Evolutionary conservation across 2,888 invertebrate genomes (phyloP).

Genomic region (Incurvaria masculella): DNA sequence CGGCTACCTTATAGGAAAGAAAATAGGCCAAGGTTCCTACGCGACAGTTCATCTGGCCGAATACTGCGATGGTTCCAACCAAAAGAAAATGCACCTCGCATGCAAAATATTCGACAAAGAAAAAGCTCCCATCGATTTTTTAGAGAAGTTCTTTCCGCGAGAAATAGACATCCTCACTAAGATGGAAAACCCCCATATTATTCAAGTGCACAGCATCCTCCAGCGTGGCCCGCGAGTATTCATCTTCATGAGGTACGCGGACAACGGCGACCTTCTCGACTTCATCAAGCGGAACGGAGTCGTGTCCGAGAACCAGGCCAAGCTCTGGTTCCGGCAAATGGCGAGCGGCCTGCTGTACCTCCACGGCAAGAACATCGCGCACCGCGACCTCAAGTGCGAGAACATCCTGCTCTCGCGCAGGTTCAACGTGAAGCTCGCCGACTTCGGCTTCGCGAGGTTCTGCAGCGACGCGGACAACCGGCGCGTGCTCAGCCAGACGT

Average conservation of each 20-base stretch:
- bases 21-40: constrained; percentile 90
- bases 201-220: constrained; percentile 84
- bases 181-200: constrained; percentile 87
- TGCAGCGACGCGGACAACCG: constrained; percentile 70
- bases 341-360: constrained; percentile 79
- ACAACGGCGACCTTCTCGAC: constrained; percentile 86
- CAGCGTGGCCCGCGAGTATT: constrained; percentile 81
- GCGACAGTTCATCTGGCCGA: constrained; percentile 87
- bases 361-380: constrained; percentile 81
- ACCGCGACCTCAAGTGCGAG: constrained; percentile 93
- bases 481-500: constrained; percentile 81
- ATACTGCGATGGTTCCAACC: constrained; percentile 68
- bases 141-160: constrained; percentile 89
- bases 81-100: constrained; percentile 72
- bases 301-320: constrained; percentile 74
- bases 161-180: constrained; percentile 87
- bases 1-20: constrained; percentile 80
- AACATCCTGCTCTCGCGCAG: constrained; percentile 81
- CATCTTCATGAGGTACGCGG: constrained; percentile 89
- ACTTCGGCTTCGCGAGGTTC: constrained; percentile 91
- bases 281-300: constrained; percentile 76
- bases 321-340: constrained; percentile 85
- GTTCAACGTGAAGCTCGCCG: constrained; percentile 87
- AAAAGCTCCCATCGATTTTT: constrained; percentile 85
- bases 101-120: constrained; percentile 91